Conservation (phyloP, 2,113 vertebrate genomes). For the Mormoops blainvillei region DNA sequence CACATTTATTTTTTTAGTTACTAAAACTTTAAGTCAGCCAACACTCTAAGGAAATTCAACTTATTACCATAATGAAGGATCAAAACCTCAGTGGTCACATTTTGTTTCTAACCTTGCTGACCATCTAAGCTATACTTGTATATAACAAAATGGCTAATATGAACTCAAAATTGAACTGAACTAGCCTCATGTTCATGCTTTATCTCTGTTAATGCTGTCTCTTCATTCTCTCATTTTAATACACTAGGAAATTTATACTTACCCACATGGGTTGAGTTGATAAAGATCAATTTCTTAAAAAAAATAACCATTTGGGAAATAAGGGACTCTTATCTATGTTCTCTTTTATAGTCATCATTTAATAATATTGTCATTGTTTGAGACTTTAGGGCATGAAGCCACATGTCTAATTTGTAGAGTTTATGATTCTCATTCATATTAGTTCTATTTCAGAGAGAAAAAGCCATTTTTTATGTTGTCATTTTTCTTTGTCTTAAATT, state of each 20-base stretch:
- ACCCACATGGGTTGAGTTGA: background rate
- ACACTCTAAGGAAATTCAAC: background rate
- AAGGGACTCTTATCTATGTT: background rate
- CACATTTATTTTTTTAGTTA: background rate
- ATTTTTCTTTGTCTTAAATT: background rate
- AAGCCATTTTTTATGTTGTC: background rate
- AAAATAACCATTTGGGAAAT: background rate
- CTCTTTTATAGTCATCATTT: background rate
- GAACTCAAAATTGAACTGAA: background rate
- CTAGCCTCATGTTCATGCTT: background rate
- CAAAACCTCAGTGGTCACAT: background rate
- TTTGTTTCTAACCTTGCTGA: background rate
- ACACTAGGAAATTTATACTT: background rate
- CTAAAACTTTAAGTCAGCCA: background rate
- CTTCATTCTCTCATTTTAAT: background rate
- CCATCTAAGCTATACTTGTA: background rate
- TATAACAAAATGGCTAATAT: background rate
- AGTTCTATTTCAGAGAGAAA: background rate
- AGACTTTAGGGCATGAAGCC: background rate
- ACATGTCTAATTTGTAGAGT: background rate
- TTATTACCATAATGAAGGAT: background rate
- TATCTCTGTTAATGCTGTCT: background rate
- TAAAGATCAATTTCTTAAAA: constrained; percentile 6
- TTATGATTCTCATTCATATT: background rate
- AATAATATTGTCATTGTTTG: constrained; percentile 25